A percentile compares a stretch with the other conserved stretches of the same genome.
These are phyloP conservation scores for Halocaridina rubra DNA, from an alignment of 2,888 invertebrate species.

Conservation along the genomic window DNA sequence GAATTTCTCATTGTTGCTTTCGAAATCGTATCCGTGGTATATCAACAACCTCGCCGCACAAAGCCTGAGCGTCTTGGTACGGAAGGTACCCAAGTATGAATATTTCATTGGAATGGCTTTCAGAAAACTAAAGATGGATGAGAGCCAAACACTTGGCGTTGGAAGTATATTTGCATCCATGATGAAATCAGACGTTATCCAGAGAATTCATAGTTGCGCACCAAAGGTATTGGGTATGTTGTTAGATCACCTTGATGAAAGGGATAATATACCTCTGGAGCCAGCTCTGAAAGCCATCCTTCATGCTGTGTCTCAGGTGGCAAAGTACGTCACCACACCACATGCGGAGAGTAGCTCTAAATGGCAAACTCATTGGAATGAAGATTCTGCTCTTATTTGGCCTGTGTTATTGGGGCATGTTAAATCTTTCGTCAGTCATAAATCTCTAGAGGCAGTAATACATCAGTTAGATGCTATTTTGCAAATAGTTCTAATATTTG, in stretches of 20 bases:
- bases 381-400: constrained; percentile 46
- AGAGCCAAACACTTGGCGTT: constrained; percentile 37
- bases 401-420: constrained; percentile 18
- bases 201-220: constrained; percentile 50
- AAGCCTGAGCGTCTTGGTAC: constrained; percentile 37
- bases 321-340: constrained; percentile 14
- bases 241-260: constrained; percentile 25
- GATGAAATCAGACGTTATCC: constrained; percentile 50
- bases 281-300: constrained; percentile 30
- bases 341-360: constrained; percentile 2
- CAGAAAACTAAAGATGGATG: constrained; percentile 18
- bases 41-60: constrained; percentile 61
- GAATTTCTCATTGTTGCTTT: constrained; percentile 33
- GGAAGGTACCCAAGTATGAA: constrained; percentile 35
- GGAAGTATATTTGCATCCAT: constrained; percentile 46
- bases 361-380: constrained; percentile 37
- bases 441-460: background rate
- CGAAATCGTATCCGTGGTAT: constrained; percentile 39
- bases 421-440: background rate
- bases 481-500: constrained; percentile 23
- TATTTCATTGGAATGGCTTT: constrained; percentile 28
- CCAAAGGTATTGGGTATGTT: constrained; percentile 9
- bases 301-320: constrained; percentile 5
- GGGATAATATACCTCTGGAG: background rate
- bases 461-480: constrained; percentile 38